Evolutionary conservation across 2,888 invertebrate genomes (phyloP), one percentile per base, ranked within the genome.

Genomic region (Macropis europaea): DNA sequence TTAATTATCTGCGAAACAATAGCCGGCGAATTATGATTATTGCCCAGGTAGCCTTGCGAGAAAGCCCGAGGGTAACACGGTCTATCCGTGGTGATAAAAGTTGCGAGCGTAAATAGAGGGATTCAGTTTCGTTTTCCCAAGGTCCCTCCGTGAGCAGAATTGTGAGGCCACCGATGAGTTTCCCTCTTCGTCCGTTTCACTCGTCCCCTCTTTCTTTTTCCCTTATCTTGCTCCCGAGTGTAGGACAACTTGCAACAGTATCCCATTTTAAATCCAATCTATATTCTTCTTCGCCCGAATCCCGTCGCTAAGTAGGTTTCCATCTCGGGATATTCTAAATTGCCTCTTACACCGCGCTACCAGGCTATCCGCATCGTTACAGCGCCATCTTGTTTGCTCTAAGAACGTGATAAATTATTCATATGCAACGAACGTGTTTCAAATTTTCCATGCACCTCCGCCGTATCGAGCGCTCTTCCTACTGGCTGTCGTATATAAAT

Each of bases 1-100:
- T 86, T 86, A 86, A 86, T 86, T 86, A 86, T 86, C 86, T 86
- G 85, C 81, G 84, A 85, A 86, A 86, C 86, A 86, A 86, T 86
- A 84, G 83, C 80, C 68, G 73, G 79, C 79, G 82, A 86, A 86
- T 86, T 86, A 86, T 85, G 86, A 86, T 86, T 86, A 86, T 86
- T 86, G 81, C 82, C 75, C 68, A 62, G 53, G 63, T 73, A 54
- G 57, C 76, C 84, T 81, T 76, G 72, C 68, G 71, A 67, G 74
- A 63, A 77, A 77, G 66, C 66, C 40, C 38, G 45, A n/a, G 54
- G 47, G 61, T 67, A 26, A 72, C 36, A 56, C 17, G 50, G 50
- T 77, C 78, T 81, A 77, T 76, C 75, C 70, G 72, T 67, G 72
- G 80, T 84, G 85, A 85, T 86, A 86, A 86, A 86, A 86, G 81